Evolutionary conservation across 2,113 vertebrate species (phyloP), one percentile per base, ranked within the genome.

Genomic region (Rhabdomys dilectus): DNA sequence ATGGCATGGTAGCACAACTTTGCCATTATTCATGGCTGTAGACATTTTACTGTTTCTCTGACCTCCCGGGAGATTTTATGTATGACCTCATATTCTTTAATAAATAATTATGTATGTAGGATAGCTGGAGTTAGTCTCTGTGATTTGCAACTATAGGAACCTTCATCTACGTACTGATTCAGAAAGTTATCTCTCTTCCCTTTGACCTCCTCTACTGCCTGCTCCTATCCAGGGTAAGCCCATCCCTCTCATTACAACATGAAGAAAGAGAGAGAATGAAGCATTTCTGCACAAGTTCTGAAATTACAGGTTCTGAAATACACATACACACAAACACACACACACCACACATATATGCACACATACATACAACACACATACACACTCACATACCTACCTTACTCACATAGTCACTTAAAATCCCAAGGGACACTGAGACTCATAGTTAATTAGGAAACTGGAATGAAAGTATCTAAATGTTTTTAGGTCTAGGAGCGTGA

Each of bases 51-150:
- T 88, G 21, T 66, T 90, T 88, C 42, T 86, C 45, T 81, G 26
- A 58, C 15, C 4, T 7, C 89, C 82, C 0, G 56, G 70, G n/a
- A 92, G 9, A 94, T 48, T 92, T 26, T 66, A 6, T 68, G 15
- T 85, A 76, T 91, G 58, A 89, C 4, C 3, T 76, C 51, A 34
- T 91, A 48, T 95, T 21, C 5, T 95, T 89, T 75, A 42, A 75
- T 22, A 80, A 85, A 53, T 91, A 95, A 48, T 87, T 73, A 82
- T 91, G n/a, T 96, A 24, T 62, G 91, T 53, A 88, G 84, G 68
- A 36, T 77, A 76, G 8, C 36, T n/a, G 51, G 9, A 75, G 29
- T 76, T 92, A 70, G 5, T 68, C 86, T 96, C 39, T 73, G 3
- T 81, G 72, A 72, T 89, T 91, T 96, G 3, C 53, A 89, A 51